Evolutionary conservation across 2,113 vertebrate species (phyloP).

Genomic region (Sceloporus undulatus): DNA sequence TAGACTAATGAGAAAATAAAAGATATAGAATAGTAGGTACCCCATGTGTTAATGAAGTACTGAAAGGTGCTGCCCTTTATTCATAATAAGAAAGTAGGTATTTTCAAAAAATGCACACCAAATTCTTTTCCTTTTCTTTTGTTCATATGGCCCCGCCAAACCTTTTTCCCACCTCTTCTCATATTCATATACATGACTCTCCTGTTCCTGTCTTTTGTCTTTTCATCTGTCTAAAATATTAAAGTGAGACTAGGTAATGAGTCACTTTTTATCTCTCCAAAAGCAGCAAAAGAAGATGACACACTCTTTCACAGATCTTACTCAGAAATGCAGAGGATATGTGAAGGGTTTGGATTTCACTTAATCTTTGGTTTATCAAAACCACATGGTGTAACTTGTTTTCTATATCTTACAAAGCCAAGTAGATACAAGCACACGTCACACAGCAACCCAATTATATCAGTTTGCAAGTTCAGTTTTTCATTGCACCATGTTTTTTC

Average conservation of each 20-base stretch:
- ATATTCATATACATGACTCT: conserved; percentile 48
- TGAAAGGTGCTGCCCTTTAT: conserved; percentile 53
- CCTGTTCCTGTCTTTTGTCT: conserved; percentile 55
- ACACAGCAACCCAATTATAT: conserved; percentile 1
- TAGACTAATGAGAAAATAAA: neutral
- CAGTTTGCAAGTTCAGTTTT: conserved; percentile 29
- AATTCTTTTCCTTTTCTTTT: conserved; percentile 45
- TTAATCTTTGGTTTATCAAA: conserved; percentile 64
- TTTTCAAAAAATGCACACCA: conserved; percentile 47
- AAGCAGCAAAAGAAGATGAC: conserved; percentile 67
- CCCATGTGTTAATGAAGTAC: conserved; percentile 66
- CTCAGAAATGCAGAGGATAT: conserved; percentile 45
- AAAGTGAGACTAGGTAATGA: conserved; percentile 59
- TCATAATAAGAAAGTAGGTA: conserved; percentile 19
- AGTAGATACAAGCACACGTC: conserved; percentile 33
- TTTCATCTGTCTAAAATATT: conserved; percentile 68
- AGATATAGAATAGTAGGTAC: conserved; percentile 38
- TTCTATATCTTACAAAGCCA: conserved; percentile 30
- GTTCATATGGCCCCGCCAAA: conserved; percentile 5
- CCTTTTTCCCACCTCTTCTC: conserved; percentile 34
- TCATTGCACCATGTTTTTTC: neutral
- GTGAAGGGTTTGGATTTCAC: conserved; percentile 47
- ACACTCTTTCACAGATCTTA: conserved; percentile 56
- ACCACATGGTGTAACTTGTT: neutral
- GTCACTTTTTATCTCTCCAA: conserved; percentile 65